Base-by-base conservation (phyloP, 2,888 invertebrate genomes). In the Papilio demoleus region DNA sequence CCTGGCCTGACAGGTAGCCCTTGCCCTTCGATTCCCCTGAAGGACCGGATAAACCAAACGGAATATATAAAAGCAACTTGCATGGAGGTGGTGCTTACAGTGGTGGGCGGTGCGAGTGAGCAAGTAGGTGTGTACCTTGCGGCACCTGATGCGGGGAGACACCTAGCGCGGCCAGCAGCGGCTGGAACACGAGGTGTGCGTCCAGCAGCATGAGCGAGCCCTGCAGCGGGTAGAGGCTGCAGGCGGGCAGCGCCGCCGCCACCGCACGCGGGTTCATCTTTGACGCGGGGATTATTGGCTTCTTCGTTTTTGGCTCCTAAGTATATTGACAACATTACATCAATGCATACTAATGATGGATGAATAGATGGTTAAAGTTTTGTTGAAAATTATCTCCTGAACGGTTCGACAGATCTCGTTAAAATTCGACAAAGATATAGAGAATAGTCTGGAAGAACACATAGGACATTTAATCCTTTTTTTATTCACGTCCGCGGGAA, bases 131-230 rank as follows among this genome's bases (percentile, higher is more conserved):
- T 17, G 27, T 68, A 89, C 91, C 88, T 74, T 88, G 88, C 0
- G 90, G 90, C 81, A 98, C 95, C 88, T 97, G 97, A 79, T 97
- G 96, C 1, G 97, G 97, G 9, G 96, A 97, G 0, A 99, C 97
- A 1, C 98, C 98, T 38, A 99, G 93, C 70, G 97, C 97, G 0
- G 96, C 95, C 17, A 99, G 92, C 77, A 99, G 93, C 0, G 99
- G 98, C 85, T 98, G 97, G 88, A 98, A 98, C 78, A 98, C 97
- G 61, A 97, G 94, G 91, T 98, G 98, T 3, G 99, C 98, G 90
- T 99, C 98, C 70, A 98, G 93, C 68, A 99, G 91, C 85, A 96
- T 94, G 19, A 97, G 94, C 0, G 97, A 97, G 79, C 97, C 97
- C 81, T 97, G 96, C 91, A 97, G 95, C 45, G 96, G 95, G 85